Evolutionary conservation across 2,113 vertebrate genomes (phyloP).

Genomic region (Tautogolabrus adspersus): DNA sequence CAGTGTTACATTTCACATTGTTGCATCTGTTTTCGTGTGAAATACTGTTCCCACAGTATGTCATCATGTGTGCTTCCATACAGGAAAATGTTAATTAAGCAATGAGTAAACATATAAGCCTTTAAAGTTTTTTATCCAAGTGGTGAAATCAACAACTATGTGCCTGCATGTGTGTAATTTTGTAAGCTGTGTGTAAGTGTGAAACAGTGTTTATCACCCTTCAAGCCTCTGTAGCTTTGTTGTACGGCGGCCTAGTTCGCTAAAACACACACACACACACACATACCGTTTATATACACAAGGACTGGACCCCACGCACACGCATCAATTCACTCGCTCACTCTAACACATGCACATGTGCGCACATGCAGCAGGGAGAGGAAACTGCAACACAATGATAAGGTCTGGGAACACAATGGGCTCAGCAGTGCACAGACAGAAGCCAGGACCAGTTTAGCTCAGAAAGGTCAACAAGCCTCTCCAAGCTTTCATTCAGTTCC

Average conservation of each 20-base stretch:
- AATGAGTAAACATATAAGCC: background rate
- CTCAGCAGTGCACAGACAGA: constrained; percentile 80
- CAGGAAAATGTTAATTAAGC: constrained; percentile 2
- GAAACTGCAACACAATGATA: constrained; percentile 88
- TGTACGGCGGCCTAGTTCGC: constrained; percentile 22
- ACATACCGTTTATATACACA: constrained; percentile 5
- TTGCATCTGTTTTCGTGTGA: background rate
- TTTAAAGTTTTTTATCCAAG: constrained; percentile 3
- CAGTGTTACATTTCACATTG: background rate
- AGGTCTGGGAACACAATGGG: constrained; percentile 85
- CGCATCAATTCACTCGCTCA: constrained; percentile 28
- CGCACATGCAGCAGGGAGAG: constrained; percentile 71
- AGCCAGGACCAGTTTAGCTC: constrained; percentile 85
- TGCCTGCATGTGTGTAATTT: background rate
- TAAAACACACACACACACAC: constrained; percentile 22
- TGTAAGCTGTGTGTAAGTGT: constrained; percentile 3
- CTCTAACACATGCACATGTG: constrained; percentile 57
- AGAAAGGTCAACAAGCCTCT: constrained; percentile 84
- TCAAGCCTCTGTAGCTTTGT: constrained; percentile 46
- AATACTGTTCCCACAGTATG: too few species aligned
- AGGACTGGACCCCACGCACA: constrained; percentile 46
- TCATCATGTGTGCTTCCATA: background rate
- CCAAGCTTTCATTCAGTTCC: constrained; percentile 78
- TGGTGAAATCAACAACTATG: background rate
- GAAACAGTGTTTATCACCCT: constrained; percentile 24